Conservation (phyloP, 2,797 vertebrate species). For the Telmatherina bonti region DNA sequence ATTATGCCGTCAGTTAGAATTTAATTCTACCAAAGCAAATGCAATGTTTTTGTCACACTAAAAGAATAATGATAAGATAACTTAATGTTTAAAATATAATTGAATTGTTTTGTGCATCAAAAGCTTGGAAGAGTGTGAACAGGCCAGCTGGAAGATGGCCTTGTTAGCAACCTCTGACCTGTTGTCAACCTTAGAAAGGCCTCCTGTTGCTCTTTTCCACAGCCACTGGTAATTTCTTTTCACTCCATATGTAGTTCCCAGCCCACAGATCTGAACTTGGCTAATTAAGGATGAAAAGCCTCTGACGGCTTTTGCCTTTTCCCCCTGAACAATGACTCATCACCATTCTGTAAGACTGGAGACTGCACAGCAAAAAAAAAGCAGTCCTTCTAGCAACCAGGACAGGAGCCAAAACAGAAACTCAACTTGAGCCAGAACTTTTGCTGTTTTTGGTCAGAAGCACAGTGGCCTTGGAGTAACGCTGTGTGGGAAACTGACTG, state of each 20-base stretch:
- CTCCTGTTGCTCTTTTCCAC: conserved; percentile 56
- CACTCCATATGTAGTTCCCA: conserved; percentile 66
- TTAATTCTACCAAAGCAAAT: background rate
- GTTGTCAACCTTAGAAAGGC: conserved; percentile 59
- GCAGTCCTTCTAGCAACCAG: conserved; percentile 32
- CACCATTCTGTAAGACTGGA: conserved; percentile 45
- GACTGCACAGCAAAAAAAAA: conserved; percentile 24
- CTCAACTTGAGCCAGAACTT: conserved; percentile 43
- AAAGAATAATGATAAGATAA: background rate
- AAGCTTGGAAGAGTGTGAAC: conserved; percentile 38
- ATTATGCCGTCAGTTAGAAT: background rate
- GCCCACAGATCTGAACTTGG: conserved; percentile 75
- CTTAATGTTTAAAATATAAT: background rate
- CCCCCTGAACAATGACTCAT: conserved; percentile 60
- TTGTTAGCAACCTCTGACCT: conserved; percentile 66
- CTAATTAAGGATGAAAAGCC: conserved; percentile 77
- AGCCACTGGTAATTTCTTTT: conserved; percentile 57
- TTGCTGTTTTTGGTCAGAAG: conserved; percentile 65
- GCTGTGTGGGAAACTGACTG: conserved; percentile 64
- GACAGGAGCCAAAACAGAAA: conserved; percentile 54
- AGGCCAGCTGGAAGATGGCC: conserved; percentile 44
- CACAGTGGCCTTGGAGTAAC: conserved; percentile 40
- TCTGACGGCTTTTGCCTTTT: conserved; percentile 67
- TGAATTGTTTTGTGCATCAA: conserved; percentile 14
- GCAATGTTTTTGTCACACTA: background rate